Base-by-base conservation (phyloP, 2,888 invertebrate genomes). In the Epistrophe grossulariae region DNA sequence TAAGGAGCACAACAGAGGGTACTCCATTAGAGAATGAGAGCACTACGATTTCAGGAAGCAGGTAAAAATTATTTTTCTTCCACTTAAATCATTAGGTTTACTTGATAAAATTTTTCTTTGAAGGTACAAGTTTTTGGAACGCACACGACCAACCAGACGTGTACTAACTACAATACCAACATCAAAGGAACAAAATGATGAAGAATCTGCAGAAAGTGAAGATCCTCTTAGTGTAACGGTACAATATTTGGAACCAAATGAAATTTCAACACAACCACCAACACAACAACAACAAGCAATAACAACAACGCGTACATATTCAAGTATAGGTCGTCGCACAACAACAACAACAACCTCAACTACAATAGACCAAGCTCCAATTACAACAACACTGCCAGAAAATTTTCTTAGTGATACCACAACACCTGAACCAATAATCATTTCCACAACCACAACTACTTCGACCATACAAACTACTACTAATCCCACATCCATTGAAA, bases 291-390 rank as follows among this genome's bases (percentile, higher is more conserved):
- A 89, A 90, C 89, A 89, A 81, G 84, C 89, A 88, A 88, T 88
- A 89, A 90, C 90, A 89, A 91, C 90, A 79, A 90, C 91, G 90
- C 92, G 91, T 89, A 89, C 89, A 89, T 92, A 92, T 89, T 90
- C 91, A 89, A 92, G 90, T 89, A 91, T 92, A 90, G 91, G 91
- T 88, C 92, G 92, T 90, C 91, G 90, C 89, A 91, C 89, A 88
- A 90, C 90, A 24, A 24, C 90, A 24, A 24, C 24, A 89, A 90
- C 90, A 89, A 90, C 88, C 89, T 71, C 89, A 81, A 88, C 89
- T 89, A 77, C 89, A 88, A 88, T 89, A 85, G 87, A 88, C 71
- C 88, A 81, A 55, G 60, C 13, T 85, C 31, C 60, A 68, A 76
- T 66, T 72, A 73, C 52, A 71, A 72, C 83, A 77, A 73, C 89